Base-by-base conservation (phyloP, 2,797 vertebrate species). In the Eulemur rubriventer region DNA sequence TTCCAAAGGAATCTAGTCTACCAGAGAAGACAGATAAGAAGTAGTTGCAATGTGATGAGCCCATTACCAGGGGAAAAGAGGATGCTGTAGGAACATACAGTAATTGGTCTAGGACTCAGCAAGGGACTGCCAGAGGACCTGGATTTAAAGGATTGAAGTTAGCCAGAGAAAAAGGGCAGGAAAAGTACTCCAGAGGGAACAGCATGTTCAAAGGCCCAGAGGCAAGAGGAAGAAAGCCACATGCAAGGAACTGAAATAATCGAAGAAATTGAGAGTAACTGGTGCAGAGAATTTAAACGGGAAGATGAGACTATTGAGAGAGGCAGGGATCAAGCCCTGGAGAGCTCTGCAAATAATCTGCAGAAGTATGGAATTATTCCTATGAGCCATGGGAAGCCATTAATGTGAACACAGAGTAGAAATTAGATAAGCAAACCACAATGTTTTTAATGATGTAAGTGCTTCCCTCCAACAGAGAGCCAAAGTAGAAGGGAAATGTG, bases 251-350 rank as follows among this genome's bases (percentile, higher is more conserved):
- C 41, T 72, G n/a, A 94, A 95, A 95, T 94, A 46, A 93, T 73
- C 48, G 50, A 87, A 89, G 93, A 93, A 96, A 95, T 89, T 87
- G 48, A 80, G 50, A 91, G 67, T 63, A 81, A 50, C 73, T 50
- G 14, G n/a, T 75, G 35, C 35, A 73, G 1, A 57, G 16, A 63
- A 82, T 91, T 95, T 73, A 95, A 94, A 63, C 78, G 38, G 33
- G 22, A 93, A 48, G 43, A 72, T 70, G 50, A 89, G 46, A 89
- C 43, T 67, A 69, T 82, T 55, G 20, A 63, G 48, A 91, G 67
- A 96, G 41, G 69, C 43, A 65, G 48, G 55, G 83, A 70, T 91
- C 50, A 91, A 69, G 76, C 65, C 84, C 79, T 72, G 33, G 33
- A 41, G 48, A 96, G 46, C 6, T 57, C 4, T 55, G 26, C 33